Conservation (phyloP, 2,113 vertebrate genomes). For the Gyps fulvus region DNA sequence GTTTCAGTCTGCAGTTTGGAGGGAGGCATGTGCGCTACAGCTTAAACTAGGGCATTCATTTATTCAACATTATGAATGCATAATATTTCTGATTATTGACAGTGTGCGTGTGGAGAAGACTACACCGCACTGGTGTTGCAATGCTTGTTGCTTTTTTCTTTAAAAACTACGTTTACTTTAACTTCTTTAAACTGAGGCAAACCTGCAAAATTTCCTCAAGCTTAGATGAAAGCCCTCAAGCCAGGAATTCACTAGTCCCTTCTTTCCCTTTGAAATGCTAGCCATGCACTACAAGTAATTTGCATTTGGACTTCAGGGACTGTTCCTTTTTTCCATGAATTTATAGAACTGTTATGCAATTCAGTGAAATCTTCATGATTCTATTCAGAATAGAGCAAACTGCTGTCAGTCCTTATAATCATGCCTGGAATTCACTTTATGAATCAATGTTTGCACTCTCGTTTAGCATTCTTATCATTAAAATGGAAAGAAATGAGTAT, state of each 20-base stretch:
- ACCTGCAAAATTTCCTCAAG: background rate
- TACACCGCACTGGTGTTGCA: conserved; percentile 62
- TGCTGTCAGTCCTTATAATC: background rate
- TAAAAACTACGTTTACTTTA: background rate
- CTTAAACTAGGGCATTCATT: background rate
- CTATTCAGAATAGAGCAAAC: background rate
- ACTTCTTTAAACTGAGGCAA: background rate
- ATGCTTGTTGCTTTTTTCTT: background rate
- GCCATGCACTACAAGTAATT: background rate
- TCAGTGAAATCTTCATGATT: background rate
- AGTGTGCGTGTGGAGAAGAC: conserved; percentile 55
- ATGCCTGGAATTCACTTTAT: background rate
- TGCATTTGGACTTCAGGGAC: background rate
- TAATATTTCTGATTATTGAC: background rate
- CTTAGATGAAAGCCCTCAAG: background rate
- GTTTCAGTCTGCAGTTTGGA: background rate
- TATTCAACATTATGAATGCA: background rate
- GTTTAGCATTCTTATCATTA: background rate
- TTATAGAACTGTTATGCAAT: background rate
- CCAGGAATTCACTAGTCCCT: background rate
- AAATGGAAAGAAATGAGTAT: background rate
- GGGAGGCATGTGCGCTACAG: background rate
- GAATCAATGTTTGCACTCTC: background rate
- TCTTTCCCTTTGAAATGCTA: background rate
- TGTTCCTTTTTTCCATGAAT: background rate